Conservation (phyloP, 2,113 vertebrate genomes). For the Phalacrocorax carbo region DNA sequence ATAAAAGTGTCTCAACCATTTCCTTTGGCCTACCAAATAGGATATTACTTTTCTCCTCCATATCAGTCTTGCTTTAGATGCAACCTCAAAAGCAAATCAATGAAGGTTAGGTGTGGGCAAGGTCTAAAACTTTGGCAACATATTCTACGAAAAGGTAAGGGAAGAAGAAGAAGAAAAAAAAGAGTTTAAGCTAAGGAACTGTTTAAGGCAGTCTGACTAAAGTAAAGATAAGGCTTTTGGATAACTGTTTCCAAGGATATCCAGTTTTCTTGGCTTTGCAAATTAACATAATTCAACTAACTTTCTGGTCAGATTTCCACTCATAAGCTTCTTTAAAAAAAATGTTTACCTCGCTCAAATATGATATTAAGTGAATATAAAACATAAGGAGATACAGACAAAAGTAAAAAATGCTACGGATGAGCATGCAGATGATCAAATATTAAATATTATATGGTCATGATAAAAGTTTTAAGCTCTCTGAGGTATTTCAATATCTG, state of each 20-base stretch:
- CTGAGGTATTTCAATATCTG: constrained; percentile 53
- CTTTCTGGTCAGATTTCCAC: constrained; percentile 32
- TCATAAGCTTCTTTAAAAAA: constrained; percentile 17
- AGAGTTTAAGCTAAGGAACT: constrained; percentile 6
- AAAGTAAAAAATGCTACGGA: background rate
- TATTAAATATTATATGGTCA: background rate
- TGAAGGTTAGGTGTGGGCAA: background rate
- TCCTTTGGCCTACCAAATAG: background rate
- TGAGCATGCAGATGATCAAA: background rate
- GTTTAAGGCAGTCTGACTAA: constrained; percentile 65
- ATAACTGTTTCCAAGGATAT: constrained; percentile 20
- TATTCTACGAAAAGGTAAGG: background rate
- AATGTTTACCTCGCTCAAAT: background rate
- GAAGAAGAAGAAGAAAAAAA: background rate
- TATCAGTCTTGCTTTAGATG: constrained; percentile 34
- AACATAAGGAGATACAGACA: background rate
- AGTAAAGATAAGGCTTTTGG: constrained; percentile 61
- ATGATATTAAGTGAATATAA: background rate
- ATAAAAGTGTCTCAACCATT: background rate
- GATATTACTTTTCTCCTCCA: background rate
- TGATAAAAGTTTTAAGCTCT: constrained; percentile 19
- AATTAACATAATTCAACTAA: background rate
- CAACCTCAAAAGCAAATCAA: constrained; percentile 18
- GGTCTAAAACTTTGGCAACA: constrained; percentile 12
- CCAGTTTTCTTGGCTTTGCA: constrained; percentile 24